Evolutionary conservation across 2,888 invertebrate genomes (phyloP).

Genomic region (Leistus spinibarbis): DNA sequence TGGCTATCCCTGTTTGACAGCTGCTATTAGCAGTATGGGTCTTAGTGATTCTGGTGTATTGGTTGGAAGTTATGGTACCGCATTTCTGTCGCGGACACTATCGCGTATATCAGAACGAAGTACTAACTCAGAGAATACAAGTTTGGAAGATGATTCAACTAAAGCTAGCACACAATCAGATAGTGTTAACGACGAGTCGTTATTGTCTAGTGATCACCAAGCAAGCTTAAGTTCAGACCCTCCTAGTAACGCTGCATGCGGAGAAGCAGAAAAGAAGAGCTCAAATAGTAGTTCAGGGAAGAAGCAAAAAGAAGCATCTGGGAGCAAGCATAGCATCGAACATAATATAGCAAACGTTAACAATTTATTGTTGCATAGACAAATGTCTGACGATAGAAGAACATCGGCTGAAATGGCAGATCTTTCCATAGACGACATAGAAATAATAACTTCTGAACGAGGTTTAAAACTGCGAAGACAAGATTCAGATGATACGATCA

Average conservation of each 20-base stretch:
- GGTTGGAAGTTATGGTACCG: conserved; percentile 69
- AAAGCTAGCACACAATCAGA: conserved; percentile 85
- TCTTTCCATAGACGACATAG: conserved; percentile 73
- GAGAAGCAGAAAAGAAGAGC: conserved; percentile 53
- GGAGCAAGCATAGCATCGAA: conserved; percentile 46
- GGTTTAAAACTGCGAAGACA: conserved; percentile 54
- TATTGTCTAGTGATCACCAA: conserved; percentile 84
- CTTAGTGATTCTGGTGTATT: conserved; percentile 70
- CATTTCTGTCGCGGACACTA: conserved; percentile 77
- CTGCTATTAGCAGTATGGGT: conserved; percentile 60
- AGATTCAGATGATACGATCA: conserved; percentile 58
- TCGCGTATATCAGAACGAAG: conserved; percentile 88
- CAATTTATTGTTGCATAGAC: conserved; percentile 53
- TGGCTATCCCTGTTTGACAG: conserved; percentile 69
- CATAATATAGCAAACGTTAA: conserved; percentile 51
- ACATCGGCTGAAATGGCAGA: conserved; percentile 87
- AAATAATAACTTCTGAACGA: conserved; percentile 57
- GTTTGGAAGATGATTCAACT: conserved; percentile 84
- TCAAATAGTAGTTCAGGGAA: conserved; percentile 44
- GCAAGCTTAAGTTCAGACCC: conserved; percentile 86
- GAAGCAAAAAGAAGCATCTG: conserved; percentile 34
- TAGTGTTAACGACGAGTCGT: conserved; percentile 82
- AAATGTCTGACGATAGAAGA: conserved; percentile 80
- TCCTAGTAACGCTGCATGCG: conserved; percentile 74
- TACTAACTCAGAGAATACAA: conserved; percentile 86